Percentiles rank a stretch among this genome's conserved stretches.
Conservation (phyloP, 2,113 vertebrate species). For the Notothenia coriiceps region DNA sequence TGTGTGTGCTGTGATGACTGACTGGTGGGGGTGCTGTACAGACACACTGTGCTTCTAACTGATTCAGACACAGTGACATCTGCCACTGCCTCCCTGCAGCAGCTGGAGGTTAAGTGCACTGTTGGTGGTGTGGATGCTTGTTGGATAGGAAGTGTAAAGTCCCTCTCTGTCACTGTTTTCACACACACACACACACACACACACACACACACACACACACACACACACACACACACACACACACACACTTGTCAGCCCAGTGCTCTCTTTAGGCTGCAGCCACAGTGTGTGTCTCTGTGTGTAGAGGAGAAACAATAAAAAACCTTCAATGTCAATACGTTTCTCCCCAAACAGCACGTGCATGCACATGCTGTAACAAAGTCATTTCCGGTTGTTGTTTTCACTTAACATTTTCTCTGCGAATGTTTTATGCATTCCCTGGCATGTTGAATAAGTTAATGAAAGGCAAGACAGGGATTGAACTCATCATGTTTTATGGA, state of each 20-base stretch:
- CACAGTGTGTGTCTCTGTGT: background rate
- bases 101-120: slow-evolving; percentile 9
- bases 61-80: too few species aligned
- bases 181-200: background rate
- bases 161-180: background rate
- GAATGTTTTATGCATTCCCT: slow-evolving; percentile 63
- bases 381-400: slow-evolving; percentile 46
- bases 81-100: too few species aligned
- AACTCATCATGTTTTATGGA: slow-evolving; percentile 74
- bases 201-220: background rate
- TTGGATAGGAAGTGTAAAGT: background rate
- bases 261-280: background rate
- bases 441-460: slow-evolving; percentile 61
- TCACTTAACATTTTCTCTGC: slow-evolving; percentile 30
- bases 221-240: background rate
- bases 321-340: slow-evolving; percentile 11
- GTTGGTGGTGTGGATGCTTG: background rate
- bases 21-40: too few species aligned
- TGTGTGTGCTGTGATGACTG: too few species aligned
- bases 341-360: background rate
- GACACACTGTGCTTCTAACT: too few species aligned
- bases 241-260: background rate
- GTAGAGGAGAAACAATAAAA: background rate
- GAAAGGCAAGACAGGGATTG: slow-evolving; percentile 47
- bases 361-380: slow-evolving; percentile 2